Evolutionary conservation across 2,113 vertebrate species (phyloP), one percentile per base, ranked within the genome.

Genomic region (Anguilla japonica): DNA sequence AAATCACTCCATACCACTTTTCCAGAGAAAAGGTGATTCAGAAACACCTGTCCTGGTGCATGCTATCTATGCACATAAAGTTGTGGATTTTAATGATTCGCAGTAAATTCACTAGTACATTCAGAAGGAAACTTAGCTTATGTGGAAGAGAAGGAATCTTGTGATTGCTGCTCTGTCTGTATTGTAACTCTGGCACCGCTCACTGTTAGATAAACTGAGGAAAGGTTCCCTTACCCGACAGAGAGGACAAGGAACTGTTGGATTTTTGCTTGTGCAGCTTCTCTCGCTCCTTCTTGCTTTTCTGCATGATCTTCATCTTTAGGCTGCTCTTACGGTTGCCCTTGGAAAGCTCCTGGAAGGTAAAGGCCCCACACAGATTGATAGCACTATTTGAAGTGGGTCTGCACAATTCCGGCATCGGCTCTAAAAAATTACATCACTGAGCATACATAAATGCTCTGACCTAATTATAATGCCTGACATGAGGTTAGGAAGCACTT

Each of bases 251-350:
- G 14, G 88, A 83, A 3, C 94, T 97, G 95, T 95, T 97, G 79
- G 96, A 95, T 87, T 96, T 96, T 92, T 96, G 97, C 93, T 98
- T 98, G 86, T 95, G 97, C 11, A 95, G 92, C 89, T 97, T 97
- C 90, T 96, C 97, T 84, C 93, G 94, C 85, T 97, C 97, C 90
- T 95, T 98, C 91, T 95, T 96, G 83, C 92, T 94, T 88, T 97
- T 98, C 85, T 96, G 95, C 22, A 98, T 96, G 90, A 98, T 95
- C 91, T 97, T 97, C 91, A 98, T 91, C 92, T 97, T 97, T 88
- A 97, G 95, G 82, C 96, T 97, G 92, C 95, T 95, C 91, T 97
- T 98, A 43, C 88, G 93, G 89, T 92, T 63, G 0, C 93, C 92
- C 50, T 95, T 84, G 1, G 92, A 92, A 83, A 97, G 98, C 97